These are phyloP conservation scores for Drosophila baimaii DNA, from an alignment of 1,140 invertebrate genomes.

Conservation along the genomic window DNA sequence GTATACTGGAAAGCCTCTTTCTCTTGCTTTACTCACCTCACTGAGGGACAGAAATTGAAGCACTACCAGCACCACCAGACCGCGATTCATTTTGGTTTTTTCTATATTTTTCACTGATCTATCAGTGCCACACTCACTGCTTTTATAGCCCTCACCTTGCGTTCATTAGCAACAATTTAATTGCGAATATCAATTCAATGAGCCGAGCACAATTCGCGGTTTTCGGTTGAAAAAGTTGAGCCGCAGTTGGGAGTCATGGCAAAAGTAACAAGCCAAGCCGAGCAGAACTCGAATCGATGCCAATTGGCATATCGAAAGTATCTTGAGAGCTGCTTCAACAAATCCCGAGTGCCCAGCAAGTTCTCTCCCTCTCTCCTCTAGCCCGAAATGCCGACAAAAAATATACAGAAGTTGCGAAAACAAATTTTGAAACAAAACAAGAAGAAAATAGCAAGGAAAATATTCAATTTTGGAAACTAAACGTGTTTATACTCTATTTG, in stretches of 20 bases:
- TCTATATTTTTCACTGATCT: not conserved
- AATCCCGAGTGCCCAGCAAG: slow-evolving; percentile 50
- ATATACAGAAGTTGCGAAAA: slow-evolving; percentile 48
- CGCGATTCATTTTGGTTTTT: slow-evolving; percentile 27
- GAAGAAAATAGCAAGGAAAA: slow-evolving; percentile 43
- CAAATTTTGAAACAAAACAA: slow-evolving; percentile 65
- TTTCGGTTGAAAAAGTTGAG: slow-evolving; percentile 59
- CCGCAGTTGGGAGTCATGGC: slow-evolving; percentile 67
- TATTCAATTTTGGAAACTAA: not conserved
- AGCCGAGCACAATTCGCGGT: slow-evolving; percentile 48
- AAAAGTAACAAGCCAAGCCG: slow-evolving; percentile 48
- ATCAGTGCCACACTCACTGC: not conserved
- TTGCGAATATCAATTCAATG: slow-evolving; percentile 71
- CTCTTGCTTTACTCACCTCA: not conserved
- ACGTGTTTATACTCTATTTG: not conserved
- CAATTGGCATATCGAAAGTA: slow-evolving; percentile 58
- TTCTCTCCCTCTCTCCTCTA: slow-evolving; percentile 11
- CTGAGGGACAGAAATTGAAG: not conserved
- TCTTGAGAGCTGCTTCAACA: slow-evolving; percentile 72
- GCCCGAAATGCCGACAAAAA: slow-evolving; percentile 12
- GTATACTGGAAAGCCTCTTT: rapidly evolving
- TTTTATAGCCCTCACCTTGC: slow-evolving; percentile 25
- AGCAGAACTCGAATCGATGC: slow-evolving; percentile 64
- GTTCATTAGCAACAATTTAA: slow-evolving; percentile 52
- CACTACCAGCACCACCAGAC: slow-evolving; percentile 15